Percentiles rank a stretch among this genome's conserved stretches.
Conservation (phyloP, 35 echinoderm and acorn worm genomes). For the Strongylocentrotus purpuratus region DNA sequence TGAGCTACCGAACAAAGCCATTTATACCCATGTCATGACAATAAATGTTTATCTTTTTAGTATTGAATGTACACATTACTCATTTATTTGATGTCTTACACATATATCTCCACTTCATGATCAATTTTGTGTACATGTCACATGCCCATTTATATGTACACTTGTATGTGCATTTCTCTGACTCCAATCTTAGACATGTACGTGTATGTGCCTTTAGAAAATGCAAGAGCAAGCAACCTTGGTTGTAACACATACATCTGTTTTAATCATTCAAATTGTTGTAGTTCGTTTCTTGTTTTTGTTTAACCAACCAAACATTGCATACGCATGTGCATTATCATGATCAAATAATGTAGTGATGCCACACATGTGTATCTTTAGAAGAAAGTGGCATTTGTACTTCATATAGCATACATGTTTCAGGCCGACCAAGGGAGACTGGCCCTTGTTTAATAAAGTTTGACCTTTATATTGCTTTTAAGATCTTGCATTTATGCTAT, state of each 20-base stretch:
- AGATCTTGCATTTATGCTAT: not conserved
- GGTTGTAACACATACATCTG: not conserved
- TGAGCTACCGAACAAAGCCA: not conserved
- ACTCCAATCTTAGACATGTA: too few relatives aligned
- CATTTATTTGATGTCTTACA: too few relatives aligned
- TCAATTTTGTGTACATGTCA: too few relatives aligned
- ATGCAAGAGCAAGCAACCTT: not conserved
- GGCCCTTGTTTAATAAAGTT: not conserved
- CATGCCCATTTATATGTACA: too few relatives aligned
- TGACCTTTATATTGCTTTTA: not conserved
- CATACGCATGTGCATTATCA: not conserved
- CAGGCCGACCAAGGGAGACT: not conserved
- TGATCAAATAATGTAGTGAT: not conserved
- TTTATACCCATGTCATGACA: not conserved
- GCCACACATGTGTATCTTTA: not conserved
- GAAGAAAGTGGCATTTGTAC: not conserved
- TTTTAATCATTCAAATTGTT: not conserved
- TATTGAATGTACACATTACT: too few relatives aligned
- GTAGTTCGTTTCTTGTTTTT: not conserved
- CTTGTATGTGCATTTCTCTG: too few relatives aligned
- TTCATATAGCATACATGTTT: not conserved
- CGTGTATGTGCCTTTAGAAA: not conserved
- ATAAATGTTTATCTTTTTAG: too few relatives aligned
- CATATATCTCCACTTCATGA: too few relatives aligned
- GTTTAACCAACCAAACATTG: not conserved